These are phyloP conservation scores for Leptatherina wallacei DNA, from an alignment of 2,797 vertebrate genomes.

Conservation along the genomic window DNA sequence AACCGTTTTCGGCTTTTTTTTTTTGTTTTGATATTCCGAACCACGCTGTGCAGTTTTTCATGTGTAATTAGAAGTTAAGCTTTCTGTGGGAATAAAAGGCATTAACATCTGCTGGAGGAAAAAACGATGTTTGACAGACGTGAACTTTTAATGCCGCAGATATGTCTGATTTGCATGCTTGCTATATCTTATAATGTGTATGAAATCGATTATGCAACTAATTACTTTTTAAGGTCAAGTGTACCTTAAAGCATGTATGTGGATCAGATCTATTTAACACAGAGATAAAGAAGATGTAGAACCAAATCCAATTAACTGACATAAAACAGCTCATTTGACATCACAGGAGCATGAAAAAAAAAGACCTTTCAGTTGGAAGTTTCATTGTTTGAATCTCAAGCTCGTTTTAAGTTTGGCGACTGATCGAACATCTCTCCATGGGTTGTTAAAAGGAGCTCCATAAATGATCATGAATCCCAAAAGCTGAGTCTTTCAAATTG, in stretches of 20 bases:
- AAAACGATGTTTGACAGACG: conserved; percentile 32
- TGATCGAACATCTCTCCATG: not conserved
- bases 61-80: conserved; percentile 54
- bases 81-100: conserved; percentile 34
- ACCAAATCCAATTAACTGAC: conserved; percentile 33
- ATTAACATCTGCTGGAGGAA: conserved; percentile 20
- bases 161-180: conserved; percentile 58
- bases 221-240: conserved; percentile 60
- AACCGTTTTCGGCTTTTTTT: not conserved
- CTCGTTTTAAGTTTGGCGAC: conserved; percentile 19
- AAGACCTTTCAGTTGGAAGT: conserved; percentile 25
- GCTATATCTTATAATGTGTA: conserved; percentile 25
- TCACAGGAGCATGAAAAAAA: not conserved
- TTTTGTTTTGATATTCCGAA: conserved; percentile 51
- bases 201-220: conserved; percentile 44
- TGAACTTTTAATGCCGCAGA: conserved; percentile 60
- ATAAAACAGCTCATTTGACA: not conserved
- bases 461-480: conserved; percentile 10
- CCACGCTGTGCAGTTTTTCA: conserved; percentile 38
- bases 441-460: conserved; percentile 3
- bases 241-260: conserved; percentile 11
- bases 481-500: conserved; percentile 28
- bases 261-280: conserved; percentile 30
- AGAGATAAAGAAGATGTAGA: conserved; percentile 22
- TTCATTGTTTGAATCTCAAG: conserved; percentile 8